Evolutionary conservation across 2,113 vertebrate species (phyloP).

Genomic region (Grallaria varia): DNA sequence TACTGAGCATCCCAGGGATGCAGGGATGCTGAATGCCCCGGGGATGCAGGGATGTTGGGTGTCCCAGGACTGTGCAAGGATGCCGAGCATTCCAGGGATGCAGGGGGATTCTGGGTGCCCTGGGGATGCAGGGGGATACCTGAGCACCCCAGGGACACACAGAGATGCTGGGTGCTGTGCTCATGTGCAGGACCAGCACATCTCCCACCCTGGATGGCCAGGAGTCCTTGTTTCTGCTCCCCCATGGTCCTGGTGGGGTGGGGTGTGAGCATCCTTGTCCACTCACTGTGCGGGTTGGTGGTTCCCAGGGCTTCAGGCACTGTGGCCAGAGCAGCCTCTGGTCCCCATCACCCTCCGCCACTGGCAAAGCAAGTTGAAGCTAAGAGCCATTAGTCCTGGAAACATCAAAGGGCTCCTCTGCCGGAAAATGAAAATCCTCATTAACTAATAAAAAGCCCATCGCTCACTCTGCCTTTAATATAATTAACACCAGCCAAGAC

Average conservation of each 20-base stretch:
- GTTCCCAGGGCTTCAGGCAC: neutral
- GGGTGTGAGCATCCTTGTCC: neutral
- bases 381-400: conserved; percentile 44
- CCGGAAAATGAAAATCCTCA: conserved; percentile 67
- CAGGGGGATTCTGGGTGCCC: neutral
- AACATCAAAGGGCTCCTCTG: conserved; percentile 55
- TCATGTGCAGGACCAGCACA: accelerated
- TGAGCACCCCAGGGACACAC: neutral
- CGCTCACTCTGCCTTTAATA: conserved; percentile 58
- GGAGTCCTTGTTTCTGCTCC: neutral
- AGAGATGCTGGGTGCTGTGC: neutral
- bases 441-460: conserved; percentile 74
- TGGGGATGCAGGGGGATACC: neutral
- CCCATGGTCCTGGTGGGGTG: accelerated
- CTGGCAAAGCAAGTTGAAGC: conserved; percentile 20
- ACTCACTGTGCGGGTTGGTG: accelerated
- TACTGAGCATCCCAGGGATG: neutral
- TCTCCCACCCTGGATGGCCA: accelerated
- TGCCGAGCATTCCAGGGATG: neutral
- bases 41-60: neutral
- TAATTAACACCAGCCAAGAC: conserved; percentile 70
- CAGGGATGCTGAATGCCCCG: neutral
- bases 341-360: neutral
- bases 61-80: neutral
- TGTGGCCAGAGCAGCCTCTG: neutral